These are phyloP conservation scores for Telmatherina bonti DNA, from an alignment of 2,797 vertebrate species.

Conservation along the genomic window DNA sequence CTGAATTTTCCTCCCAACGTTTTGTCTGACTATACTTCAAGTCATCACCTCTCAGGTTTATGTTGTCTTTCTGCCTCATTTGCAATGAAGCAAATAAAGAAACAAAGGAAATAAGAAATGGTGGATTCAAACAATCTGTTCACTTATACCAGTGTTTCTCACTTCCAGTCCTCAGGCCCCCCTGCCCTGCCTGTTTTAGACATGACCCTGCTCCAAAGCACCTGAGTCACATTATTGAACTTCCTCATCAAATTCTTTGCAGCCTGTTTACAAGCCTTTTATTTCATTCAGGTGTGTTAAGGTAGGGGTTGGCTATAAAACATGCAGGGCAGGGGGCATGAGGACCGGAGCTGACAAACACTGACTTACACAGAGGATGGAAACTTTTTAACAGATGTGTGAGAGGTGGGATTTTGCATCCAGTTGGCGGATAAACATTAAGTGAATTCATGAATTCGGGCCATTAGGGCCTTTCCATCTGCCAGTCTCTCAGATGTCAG, in stretches of 20 bases:
- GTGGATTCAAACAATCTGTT: background rate
- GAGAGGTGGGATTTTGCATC: constrained; percentile 1
- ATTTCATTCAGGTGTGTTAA: too few species aligned
- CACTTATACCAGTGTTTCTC: background rate
- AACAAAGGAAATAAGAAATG: background rate
- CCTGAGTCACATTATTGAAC: too few species aligned
- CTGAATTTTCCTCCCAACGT: background rate
- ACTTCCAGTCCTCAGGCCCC: too few species aligned
- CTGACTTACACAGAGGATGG: background rate
- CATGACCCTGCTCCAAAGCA: too few species aligned
- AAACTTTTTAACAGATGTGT: constrained; percentile 9
- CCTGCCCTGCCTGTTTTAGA: too few species aligned
- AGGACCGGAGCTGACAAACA: too few species aligned
- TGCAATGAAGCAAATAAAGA: background rate
- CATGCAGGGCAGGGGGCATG: too few species aligned
- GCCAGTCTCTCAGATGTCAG: constrained; percentile 45
- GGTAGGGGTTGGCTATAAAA: too few species aligned
- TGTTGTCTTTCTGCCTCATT: background rate
- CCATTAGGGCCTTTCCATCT: constrained; percentile 36
- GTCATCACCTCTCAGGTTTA: background rate
- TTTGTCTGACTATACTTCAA: constrained; percentile 11
- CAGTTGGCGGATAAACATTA: constrained; percentile 3
- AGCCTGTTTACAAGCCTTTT: too few species aligned
- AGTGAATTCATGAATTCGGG: constrained; percentile 29
- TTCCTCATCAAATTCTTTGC: too few species aligned